Evolutionary conservation across 2,113 vertebrate genomes (phyloP), one percentile per base, ranked within the genome.

Genomic region (Natator depressus): DNA sequence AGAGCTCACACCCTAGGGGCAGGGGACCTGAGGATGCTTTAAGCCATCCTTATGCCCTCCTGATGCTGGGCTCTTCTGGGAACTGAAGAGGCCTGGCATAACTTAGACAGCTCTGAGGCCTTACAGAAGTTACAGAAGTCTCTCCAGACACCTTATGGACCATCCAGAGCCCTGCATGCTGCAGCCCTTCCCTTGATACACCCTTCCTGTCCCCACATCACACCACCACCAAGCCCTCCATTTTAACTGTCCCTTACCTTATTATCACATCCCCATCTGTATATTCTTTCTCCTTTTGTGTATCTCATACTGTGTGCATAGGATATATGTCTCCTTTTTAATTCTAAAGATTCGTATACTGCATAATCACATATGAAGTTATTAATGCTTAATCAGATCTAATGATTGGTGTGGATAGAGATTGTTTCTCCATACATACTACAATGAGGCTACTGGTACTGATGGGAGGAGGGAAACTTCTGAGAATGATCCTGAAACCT

Each of bases 331-430:
- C 72, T 94, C 82, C 69, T 75, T 75, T 42, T 75, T 75, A 75
- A 87, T 47, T 93, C 79, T 90, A 83, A 95, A 93, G 75, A 90
- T 81, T 89, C 84, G 89, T 96, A 92, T 85, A 90, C 42, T 59
- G 76, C 95, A 51, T 25, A 75, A 46, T 75, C 38, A 75, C 17
- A 22, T 22, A 38, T 72, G 20, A 42, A 72, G 8, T 75, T 92
- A 82, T 89, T 94, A 90, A 27, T 93, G 8, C 76, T 20, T 90
- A 85, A 88, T 82, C 55, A 53, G 16, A 85, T n/a, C 87, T 93
- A 93, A 91, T 62, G 89, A 93, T 89, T 85, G 80, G 78, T 89
- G 38, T 84, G 79, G 55, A 22, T 80, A 87, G 82, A 49, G 62
- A 65, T 91, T 86, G 29, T 89, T 75, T 86, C 95, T 88, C 51